These are phyloP conservation scores for Rhodinocichla rosea DNA, from an alignment of 2,113 vertebrate species.

Conservation along the genomic window DNA sequence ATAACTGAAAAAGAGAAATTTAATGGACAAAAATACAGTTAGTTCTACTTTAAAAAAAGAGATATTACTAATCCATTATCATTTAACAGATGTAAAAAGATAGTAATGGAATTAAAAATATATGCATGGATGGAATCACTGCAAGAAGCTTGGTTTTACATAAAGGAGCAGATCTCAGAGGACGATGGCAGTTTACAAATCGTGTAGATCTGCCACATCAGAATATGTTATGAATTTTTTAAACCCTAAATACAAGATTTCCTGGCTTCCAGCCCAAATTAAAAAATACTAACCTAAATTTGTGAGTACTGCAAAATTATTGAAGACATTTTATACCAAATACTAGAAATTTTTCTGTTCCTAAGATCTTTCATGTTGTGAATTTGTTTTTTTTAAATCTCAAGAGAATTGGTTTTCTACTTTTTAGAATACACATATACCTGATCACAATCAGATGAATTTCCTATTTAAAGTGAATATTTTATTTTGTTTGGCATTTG, in stretches of 20 bases:
- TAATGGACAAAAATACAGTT: background rate
- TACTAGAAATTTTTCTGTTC: background rate
- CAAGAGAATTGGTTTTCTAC: fast-evolving
- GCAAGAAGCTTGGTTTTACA: background rate
- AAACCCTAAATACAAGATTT: background rate
- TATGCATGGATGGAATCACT: background rate
- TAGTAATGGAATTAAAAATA: background rate
- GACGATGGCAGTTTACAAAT: background rate
- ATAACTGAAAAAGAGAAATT: background rate
- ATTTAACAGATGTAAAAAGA: background rate
- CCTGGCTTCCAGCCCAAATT: background rate
- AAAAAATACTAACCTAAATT: background rate
- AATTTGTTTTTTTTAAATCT: background rate
- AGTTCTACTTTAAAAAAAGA: background rate
- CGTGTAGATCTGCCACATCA: background rate
- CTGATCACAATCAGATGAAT: fast-evolving
- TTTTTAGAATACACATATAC: background rate
- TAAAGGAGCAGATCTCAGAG: background rate
- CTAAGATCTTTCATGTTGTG: background rate
- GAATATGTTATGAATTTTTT: background rate
- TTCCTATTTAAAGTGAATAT: background rate
- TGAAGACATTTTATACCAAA: background rate
- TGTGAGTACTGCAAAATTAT: background rate
- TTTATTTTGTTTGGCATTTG: background rate
- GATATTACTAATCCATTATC: background rate